A percentile compares a stretch with the other conserved stretches of the same genome.
Conservation (phyloP, 2,797 vertebrate genomes). For the Pangasius djambal region DNA sequence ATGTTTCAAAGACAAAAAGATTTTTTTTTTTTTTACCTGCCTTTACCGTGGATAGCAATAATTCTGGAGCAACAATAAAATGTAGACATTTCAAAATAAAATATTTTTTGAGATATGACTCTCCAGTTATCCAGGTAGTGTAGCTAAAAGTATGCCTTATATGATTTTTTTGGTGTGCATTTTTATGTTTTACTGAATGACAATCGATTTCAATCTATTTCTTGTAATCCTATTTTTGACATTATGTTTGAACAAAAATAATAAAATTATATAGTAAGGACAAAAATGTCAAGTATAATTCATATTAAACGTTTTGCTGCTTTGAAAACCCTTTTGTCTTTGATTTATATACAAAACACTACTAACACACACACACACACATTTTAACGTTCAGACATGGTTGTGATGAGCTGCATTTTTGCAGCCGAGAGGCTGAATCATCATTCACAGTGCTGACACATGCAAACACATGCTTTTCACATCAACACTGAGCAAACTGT, state of each 20-base stretch:
- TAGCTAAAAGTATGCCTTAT: neutral
- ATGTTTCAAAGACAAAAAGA: neutral
- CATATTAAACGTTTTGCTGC: neutral
- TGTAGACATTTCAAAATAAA: neutral
- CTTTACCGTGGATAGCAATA: neutral
- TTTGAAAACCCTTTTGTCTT: slow-evolving; percentile 12
- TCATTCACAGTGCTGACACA: slow-evolving; percentile 44
- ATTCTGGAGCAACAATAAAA: neutral
- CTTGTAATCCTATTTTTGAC: neutral
- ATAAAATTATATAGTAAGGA: neutral
- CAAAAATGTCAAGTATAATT: neutral
- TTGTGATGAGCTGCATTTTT: slow-evolving; percentile 17
- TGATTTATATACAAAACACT: neutral
- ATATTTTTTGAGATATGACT: neutral
- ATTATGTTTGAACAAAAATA: neutral
- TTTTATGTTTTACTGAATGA: neutral
- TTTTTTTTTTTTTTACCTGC: neutral
- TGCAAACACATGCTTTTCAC: slow-evolving; percentile 41
- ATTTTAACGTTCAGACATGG: neutral
- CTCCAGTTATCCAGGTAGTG: too few species aligned
- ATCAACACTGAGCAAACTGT: slow-evolving; percentile 40
- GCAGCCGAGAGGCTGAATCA: slow-evolving; percentile 15
- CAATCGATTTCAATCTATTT: neutral
- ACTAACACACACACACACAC: neutral
- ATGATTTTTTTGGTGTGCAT: neutral